Evolutionary conservation across 92 coral and sea anemone species (phyloP).

Genomic region (Phenganax marumi): DNA sequence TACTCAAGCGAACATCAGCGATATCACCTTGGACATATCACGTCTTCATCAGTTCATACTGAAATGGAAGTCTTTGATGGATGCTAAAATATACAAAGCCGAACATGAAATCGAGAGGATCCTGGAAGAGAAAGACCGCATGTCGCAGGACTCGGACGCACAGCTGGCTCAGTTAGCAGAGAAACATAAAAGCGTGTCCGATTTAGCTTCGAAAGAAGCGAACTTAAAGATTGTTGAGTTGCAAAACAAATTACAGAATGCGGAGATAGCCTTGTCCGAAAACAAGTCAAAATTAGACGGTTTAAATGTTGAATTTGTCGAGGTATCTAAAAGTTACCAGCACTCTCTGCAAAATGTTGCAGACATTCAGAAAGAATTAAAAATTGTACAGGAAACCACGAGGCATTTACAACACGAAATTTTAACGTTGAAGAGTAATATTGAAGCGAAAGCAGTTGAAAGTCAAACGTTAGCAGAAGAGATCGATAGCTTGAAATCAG

Average conservation of each 20-base stretch:
- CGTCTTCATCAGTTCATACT: slow-evolving; percentile 76
- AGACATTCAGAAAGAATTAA: slow-evolving; percentile 63
- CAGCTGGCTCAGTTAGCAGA: slow-evolving; percentile 77
- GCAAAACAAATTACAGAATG: slow-evolving; percentile 55
- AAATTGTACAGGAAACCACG: slow-evolving; percentile 57
- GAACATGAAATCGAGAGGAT: slow-evolving; percentile 66
- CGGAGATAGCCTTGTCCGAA: slow-evolving; percentile 64
- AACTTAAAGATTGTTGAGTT: slow-evolving; percentile 62
- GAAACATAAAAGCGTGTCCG: slow-evolving; percentile 64
- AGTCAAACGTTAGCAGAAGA: slow-evolving; percentile 50
- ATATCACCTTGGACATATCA: slow-evolving; percentile 79
- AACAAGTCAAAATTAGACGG: slow-evolving; percentile 65
- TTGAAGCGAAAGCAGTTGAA: slow-evolving; percentile 30
- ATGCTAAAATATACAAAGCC: slow-evolving; percentile 56
- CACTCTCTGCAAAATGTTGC: slow-evolving; percentile 68
- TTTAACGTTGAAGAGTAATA: slow-evolving; percentile 51
- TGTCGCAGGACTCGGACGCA: slow-evolving; percentile 73
- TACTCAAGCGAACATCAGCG: slow-evolving; percentile 69
- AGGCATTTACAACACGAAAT: slow-evolving; percentile 61
- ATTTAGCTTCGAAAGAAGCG: slow-evolving; percentile 68
- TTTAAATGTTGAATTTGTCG: slow-evolving; percentile 60
- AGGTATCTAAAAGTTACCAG: slow-evolving; percentile 60
- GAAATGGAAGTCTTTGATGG: slow-evolving; percentile 73
- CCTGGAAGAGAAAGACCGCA: slow-evolving; percentile 69
- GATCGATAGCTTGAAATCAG: slow-evolving; percentile 32